Evolutionary conservation across 1,140 invertebrate genomes (phyloP).

Genomic region (Drosophila tristis): DNA sequence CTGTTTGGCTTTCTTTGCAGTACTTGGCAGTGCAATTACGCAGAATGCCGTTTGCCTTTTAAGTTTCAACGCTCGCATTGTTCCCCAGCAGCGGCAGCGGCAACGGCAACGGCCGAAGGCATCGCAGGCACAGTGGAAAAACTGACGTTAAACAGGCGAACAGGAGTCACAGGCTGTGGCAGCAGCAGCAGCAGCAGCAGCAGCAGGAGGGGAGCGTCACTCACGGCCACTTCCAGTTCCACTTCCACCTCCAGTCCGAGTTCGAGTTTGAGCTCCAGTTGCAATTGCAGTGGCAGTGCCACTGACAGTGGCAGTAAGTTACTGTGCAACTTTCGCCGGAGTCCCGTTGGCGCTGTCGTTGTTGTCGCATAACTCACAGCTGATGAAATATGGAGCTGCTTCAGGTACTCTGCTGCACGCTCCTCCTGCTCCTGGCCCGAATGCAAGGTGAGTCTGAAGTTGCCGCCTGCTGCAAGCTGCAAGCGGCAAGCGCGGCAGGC

Average conservation of each 20-base stretch:
- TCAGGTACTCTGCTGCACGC: constrained; percentile 72
- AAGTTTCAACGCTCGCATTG: constrained; percentile 34
- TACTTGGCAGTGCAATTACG: constrained; percentile 57
- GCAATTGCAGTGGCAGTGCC: constrained; percentile 10
- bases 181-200: too few relatives aligned
- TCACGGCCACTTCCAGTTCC: too few relatives aligned
- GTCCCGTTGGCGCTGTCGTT: constrained; percentile 24
- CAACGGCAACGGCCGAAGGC: not conserved
- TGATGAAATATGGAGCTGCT: constrained; percentile 75
- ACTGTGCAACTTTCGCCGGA: constrained; percentile 47
- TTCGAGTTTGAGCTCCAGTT: too few relatives aligned
- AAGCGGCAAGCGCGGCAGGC: too few relatives aligned
- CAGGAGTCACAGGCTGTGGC: not conserved
- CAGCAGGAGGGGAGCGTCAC: too few relatives aligned
- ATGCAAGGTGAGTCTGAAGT: constrained; percentile 71
- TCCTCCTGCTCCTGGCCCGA: constrained; percentile 70
- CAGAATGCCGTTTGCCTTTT: constrained; percentile 62
- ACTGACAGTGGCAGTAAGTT: constrained; percentile 57
- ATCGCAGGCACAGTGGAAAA: constrained; percentile 41
- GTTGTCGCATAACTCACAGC: constrained; percentile 51
- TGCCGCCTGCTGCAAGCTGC: not conserved
- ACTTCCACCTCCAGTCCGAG: too few relatives aligned
- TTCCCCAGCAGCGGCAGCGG: constrained; percentile 18
- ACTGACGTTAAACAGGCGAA: constrained; percentile 43
- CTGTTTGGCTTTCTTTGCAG: constrained; percentile 38